Evolutionary conservation across 2,797 vertebrate species (phyloP), one percentile per base, ranked within the genome.

Genomic region (Pterois miles): DNA sequence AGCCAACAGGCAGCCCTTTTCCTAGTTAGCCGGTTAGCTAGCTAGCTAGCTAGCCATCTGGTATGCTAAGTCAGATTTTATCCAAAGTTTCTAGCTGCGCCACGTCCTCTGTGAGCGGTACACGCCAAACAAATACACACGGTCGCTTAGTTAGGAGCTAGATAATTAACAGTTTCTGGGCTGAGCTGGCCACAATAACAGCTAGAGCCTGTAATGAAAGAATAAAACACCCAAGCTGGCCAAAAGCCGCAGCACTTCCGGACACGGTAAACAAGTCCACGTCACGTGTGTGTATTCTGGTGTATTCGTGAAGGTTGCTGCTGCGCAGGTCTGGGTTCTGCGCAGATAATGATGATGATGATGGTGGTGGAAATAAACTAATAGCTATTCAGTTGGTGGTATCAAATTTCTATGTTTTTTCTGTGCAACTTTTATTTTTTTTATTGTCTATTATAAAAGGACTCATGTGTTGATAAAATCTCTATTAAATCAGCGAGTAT

Each of bases 201-300:
- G 2, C 2, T 10, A 12, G 10, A 69, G 8, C 11, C 29, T 20
- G 12, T 6, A 36, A 11, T 38, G 8, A 48, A 38, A 74, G 6
- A 18, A 59, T 6, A 10, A 74, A 71, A 27, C 13, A 76, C 11
- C 43, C 34, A 8, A 69, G 40, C 72, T 65, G 63, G 43, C 9
- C 56, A 36, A 27, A 48, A 60, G 69, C 71, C 50, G 34, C 56
- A 8, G 60, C 71, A 90, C 87, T 93, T 93, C 90, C 90, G 92
- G 88, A 89, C 85, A 91, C 90, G 85, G 74, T 83, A 76, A 77
- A 78, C 57, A 54, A 11, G 6, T 80, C 56, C 78, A 89, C 83
- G 88, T 92, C 86, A 92, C 74, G 67, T 64, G 46, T 2, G 5
- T 20, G 40, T 4, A 10, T 18, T 1, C 29, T 5, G 29, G 33